Evolutionary conservation across 1,140 invertebrate genomes (phyloP), one percentile per base, ranked within the genome.

Genomic region (Planococcus citri): DNA sequence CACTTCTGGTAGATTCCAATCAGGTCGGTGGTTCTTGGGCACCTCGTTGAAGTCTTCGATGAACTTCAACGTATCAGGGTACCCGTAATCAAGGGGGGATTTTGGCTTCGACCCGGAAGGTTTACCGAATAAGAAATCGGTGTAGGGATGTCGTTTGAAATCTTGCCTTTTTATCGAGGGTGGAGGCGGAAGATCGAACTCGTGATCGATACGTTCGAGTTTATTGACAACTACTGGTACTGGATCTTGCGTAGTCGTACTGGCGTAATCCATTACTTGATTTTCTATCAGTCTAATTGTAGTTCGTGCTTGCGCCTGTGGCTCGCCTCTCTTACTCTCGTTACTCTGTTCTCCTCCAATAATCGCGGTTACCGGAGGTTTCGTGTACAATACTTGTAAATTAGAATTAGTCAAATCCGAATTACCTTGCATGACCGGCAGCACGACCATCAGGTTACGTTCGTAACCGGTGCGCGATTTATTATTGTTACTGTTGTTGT

Each of bases 371-470:
- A 64, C 60, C 24, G 60, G 60, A 4, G 60, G 25, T 64, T 64
- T 24, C 2, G 60, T 64, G 60, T 64, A 64, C 22, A 64, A 27
- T 25, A 64, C 25, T 17, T 64, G 60, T 25, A 64, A 27, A 27
- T 27, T 64, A 27, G 60, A 64, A 27, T 64, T 64, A 27, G 3
- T 64, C 22, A 64, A 27, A 64, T 64, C 60, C 60, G 60, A 25
- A 27, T 64, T 64, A 64, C 60, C 60, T 64, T 64, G 60, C 60
- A 64, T 64, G 25, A 64, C 60, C 21, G 60, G 60, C 9, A 64
- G 22, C 25, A 64, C 60, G 2, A 64, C 60, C 60, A 64, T 24
- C 24, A 64, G 25, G 17, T 64, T 17, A 3, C 60, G 21, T 3
- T 64, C 60, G 25, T 64, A 25, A 64, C 60, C 60, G 25, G 10